Evolutionary conservation across 2,888 invertebrate genomes (phyloP), one percentile per base, ranked within the genome.

Genomic region (Campoplex nolae): DNA sequence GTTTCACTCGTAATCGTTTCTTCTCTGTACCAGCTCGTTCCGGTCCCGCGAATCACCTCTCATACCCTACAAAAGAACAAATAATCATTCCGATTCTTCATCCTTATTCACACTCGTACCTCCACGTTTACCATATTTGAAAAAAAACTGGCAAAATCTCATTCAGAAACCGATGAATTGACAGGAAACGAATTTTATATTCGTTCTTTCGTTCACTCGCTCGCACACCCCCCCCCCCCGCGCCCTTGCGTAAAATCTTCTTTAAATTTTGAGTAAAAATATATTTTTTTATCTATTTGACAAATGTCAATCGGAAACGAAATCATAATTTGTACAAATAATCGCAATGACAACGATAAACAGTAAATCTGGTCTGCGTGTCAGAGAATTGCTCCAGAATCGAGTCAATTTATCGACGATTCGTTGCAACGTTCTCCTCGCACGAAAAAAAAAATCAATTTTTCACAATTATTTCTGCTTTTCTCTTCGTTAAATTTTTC

Each of bases 11-110:
- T 32, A 80, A 80, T 80, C 76, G 82, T 75, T 76, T 68, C 42
- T 79, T 62, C 62, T 58, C 62, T 58, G 76, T 67, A 65, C 73
- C 68, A 68, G 65, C 71, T 83, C 83, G 71, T 73, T 65, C 74
- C 74, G 82, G 75, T 75, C 67, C 18, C 23, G 32, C 48, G 71
- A 54, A 11, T 62, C 42, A 68, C 67, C 45, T 70, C 70, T 76
- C 32, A 56, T 76, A 38, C 38, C 48, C 73, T 9, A 75, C 28
- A 42, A 75, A 58, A 45, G 42, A 58, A 23, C 23, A 58, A 75
- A 65, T 35, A 75, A 62, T 28, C 16, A n/a, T 38, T 35, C 42
- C 58, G 58, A 16, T 16, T 56, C 56, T 54, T 18, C 16, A 62
- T 32, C 62, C 32, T 32, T 0, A 32, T 32, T 32, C 32, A 32